Evolutionary conservation across 2,113 vertebrate genomes (phyloP), one percentile per base, ranked within the genome.

Genomic region (Leiothrix lutea): DNA sequence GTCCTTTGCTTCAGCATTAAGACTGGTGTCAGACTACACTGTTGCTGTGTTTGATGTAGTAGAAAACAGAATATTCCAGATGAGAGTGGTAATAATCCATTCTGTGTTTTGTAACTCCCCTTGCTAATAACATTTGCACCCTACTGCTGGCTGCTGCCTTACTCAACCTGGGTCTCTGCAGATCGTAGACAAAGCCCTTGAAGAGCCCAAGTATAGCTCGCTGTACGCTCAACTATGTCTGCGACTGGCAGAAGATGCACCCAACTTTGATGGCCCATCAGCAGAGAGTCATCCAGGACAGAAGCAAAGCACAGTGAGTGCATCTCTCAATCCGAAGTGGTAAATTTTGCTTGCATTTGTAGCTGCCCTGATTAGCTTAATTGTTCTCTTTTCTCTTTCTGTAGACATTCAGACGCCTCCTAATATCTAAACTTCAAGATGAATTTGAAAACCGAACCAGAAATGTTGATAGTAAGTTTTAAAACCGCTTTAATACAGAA

Each of bases 131-230:
- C 0, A 0, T 31, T 61, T 54, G 21, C 17, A 7, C 58, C 5
- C 26, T 48, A 0, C 6, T 67, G 28, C 5, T 81, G 8, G 40
- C 6, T 67, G 28, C 5, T 81, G 8, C 42, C 6, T 71, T 31
- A 28, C 35, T 67, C 10, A 29, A 18, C 64, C 24, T 20, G 15
- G 24, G 8, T 82, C 17, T 64, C 8, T 94, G 38, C 72, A 99
- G 99, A 99, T 99, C 98, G 99, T 99, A 98, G 99, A 99, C 99
- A 99, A 99, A 99, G 99, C 99, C 98, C 98, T 99, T 98, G 99
- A 99, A 99, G 99, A 99, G 99, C 99, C 99, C 69, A 99, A 99
- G 98, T 99, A 99, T 99, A 99, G 99, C 98, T 99, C 99, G 80
- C 97, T 99, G 98, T 99, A 99, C 98, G 99, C 99, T 98, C 99